Percentiles rank a stretch among this genome's conserved stretches.
Conservation (phyloP, 2,888 invertebrate species). For the Apotomis capreana region DNA sequence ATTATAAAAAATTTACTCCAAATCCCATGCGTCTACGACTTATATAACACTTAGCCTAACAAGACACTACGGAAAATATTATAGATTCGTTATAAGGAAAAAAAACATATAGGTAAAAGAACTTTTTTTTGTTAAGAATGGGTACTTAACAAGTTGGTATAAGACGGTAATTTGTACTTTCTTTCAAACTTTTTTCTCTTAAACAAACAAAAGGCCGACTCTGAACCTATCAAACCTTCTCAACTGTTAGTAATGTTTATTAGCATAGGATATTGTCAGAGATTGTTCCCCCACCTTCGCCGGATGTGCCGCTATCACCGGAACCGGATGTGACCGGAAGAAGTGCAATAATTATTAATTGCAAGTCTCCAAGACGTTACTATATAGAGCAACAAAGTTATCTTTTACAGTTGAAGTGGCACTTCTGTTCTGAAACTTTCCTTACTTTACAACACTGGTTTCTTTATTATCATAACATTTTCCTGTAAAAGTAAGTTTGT, state of each 20-base stretch:
- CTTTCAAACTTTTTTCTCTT: constrained; percentile 22
- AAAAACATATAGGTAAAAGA: neutral
- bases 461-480: neutral
- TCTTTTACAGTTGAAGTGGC: constrained; percentile 5
- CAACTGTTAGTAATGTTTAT: constrained; percentile 61
- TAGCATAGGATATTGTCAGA: constrained; percentile 59
- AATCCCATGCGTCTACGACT: neutral
- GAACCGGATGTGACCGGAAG: constrained; percentile 68
- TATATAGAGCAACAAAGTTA: constrained; percentile 24
- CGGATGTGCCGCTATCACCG: constrained; percentile 66
- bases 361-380: constrained; percentile 63
- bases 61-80: neutral
- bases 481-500: constrained; percentile 23
- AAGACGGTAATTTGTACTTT: constrained; percentile 17
- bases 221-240: constrained; percentile 47
- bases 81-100: neutral
- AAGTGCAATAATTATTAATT: constrained; percentile 82
- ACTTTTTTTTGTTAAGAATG: neutral
- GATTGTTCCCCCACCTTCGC: constrained; percentile 53
- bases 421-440: neutral
- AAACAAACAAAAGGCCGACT: constrained; percentile 33
- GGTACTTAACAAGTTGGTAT: too few species aligned
- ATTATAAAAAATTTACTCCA: too few species aligned
- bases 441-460: neutral
- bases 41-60: neutral